These are phyloP conservation scores for Coptodon bakossiorum DNA, from an alignment of 2,113 vertebrate genomes.

Conservation along the genomic window DNA sequence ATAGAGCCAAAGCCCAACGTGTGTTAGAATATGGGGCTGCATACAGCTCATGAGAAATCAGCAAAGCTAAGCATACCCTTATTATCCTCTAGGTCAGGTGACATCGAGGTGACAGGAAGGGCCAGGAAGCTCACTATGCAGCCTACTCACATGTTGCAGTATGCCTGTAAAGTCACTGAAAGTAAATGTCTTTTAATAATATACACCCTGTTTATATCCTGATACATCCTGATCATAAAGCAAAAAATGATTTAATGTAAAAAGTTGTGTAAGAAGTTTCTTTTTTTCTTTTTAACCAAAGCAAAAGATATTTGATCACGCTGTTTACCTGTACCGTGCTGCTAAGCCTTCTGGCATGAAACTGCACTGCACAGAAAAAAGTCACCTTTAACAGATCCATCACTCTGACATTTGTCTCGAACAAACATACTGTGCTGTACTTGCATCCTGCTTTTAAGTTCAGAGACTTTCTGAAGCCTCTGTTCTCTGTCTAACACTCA, in stretches of 20 bases:
- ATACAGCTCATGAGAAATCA: not conserved
- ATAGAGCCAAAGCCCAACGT: not conserved
- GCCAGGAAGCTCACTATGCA: not conserved
- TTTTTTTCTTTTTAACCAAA: not conserved
- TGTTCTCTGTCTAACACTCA: not conserved
- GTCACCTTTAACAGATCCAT: not conserved
- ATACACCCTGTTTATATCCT: not conserved
- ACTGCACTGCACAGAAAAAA: not conserved
- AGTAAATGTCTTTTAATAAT: not conserved
- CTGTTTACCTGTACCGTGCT: not conserved
- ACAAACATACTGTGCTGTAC: not conserved
- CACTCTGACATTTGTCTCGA: not conserved
- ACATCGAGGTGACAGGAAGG: not conserved
- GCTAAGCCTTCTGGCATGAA: not conserved
- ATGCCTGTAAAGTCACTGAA: not conserved
- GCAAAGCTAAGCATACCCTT: not conserved
- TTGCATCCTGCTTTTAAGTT: not conserved
- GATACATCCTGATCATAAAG: not conserved
- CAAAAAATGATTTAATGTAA: not conserved
- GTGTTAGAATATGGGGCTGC: not conserved
- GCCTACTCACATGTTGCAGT: not conserved
- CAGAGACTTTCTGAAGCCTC: not conserved
- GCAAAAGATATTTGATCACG: not conserved
- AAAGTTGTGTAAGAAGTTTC: not conserved
- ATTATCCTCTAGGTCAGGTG: fast-evolving